Percentiles rank a stretch among this genome's conserved stretches.
Conservation (phyloP, 2,888 invertebrate species). For the Thelaira solivaga region DNA sequence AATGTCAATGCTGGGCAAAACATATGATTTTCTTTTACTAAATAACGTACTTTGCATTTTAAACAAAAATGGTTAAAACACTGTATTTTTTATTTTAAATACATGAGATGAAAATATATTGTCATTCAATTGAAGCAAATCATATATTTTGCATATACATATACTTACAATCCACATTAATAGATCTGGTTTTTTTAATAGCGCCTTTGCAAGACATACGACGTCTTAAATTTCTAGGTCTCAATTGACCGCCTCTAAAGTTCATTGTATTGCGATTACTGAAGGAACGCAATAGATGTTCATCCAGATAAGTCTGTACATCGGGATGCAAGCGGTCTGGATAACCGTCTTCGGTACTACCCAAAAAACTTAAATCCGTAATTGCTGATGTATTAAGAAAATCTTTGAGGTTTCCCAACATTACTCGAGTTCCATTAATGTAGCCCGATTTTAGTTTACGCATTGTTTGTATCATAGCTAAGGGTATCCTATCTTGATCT, state of each 20-base stretch:
- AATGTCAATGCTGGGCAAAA: too few species aligned
- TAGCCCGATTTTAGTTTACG: slow-evolving; percentile 99
- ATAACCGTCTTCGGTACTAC: slow-evolving; percentile 93
- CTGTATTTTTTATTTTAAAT: too few species aligned
- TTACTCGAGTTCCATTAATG: slow-evolving; percentile 98
- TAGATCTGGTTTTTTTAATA: slow-evolving; percentile 94
- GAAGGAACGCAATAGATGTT: slow-evolving; percentile 88
- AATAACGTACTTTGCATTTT: too few species aligned
- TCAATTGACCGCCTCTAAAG: slow-evolving; percentile 78
- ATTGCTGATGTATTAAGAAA: slow-evolving; percentile 98
- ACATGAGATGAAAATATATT: too few species aligned
- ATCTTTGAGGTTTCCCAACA: slow-evolving; percentile 94
- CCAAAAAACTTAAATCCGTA: slow-evolving; percentile 96
- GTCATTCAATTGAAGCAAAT: too few species aligned
- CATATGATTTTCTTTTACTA: too few species aligned
- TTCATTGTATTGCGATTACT: slow-evolving; percentile 84
- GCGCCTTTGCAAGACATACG: slow-evolving; percentile 94
- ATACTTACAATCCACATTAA: slow-evolving; percentile 90
- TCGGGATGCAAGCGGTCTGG: slow-evolving; percentile 90
- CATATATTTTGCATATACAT: background rate
- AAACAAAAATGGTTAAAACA: too few species aligned
- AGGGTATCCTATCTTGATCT: slow-evolving; percentile 94
- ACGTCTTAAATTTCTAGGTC: slow-evolving; percentile 81
- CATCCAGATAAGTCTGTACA: slow-evolving; percentile 92
- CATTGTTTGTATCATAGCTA: slow-evolving; percentile 97